Base-by-base conservation (phyloP, 1,140 invertebrate species). In the Heliconius melpomene region DNA sequence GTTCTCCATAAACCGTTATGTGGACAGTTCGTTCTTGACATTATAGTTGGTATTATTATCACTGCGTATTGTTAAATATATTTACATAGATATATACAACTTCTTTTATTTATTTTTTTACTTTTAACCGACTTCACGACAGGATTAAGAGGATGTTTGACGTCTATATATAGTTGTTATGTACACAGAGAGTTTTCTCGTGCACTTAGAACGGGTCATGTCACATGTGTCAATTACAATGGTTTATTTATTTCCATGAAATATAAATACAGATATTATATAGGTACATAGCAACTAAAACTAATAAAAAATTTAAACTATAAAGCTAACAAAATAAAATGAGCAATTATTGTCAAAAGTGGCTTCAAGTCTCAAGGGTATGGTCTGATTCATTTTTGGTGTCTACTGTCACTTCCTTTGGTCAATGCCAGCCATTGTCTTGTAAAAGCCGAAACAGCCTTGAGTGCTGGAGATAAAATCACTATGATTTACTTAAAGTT, bases 381-480 rank as follows among this genome's bases (percentile, higher is more conserved):
- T n/a, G 52, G 60, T 38, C 57, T 71, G 75, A 71, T 77, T 70
- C 60, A 77, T 71, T 77, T 77, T 66, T 66, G 26, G 26, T 20
- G 29, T 75, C 73, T 60, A 26, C 54, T 38, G 57, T 57, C 75
- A 46, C 40, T 77, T 77, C 75, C 57, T 71, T 77, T 36, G 38
- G 74, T 70, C 60, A 77, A 77, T 77, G 75, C 66, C 38, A 77
- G 75, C 38, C 40, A 77, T 77, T 77, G 75, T 77, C 54, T 77
- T 40, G 75, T 77, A 77, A 77, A 77, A 77, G 60, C 66, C 38
- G 60, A 71, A 74, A 32, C 46, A 57, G 32, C 75, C 75, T 77
- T 77, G 57, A 54, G 16, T 75, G 60, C n/a, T 18, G 54, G 74
- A 46, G 66, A 46, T 40, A 66, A 50, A 2, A 70, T 66, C 74